Percentiles rank a stretch among this genome's conserved stretches.
These are phyloP conservation scores for Phaenicophaeus curvirostris DNA, from an alignment of 2,797 vertebrate genomes.

Conservation along the genomic window DNA sequence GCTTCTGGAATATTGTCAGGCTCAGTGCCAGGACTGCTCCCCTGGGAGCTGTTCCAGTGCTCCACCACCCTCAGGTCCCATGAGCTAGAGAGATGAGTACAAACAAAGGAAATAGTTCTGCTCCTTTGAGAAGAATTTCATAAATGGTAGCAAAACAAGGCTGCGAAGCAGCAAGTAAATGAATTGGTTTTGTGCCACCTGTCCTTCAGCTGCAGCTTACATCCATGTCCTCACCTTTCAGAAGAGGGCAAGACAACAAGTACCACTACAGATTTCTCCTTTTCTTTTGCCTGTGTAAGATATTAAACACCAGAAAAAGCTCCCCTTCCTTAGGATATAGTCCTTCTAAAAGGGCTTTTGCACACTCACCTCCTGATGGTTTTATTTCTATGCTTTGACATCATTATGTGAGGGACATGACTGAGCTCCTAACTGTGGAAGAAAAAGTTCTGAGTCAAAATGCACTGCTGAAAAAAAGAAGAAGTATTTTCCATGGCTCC, in stretches of 20 bases:
- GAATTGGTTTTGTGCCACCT: neutral
- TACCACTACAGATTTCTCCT: neutral
- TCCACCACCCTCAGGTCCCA: neutral
- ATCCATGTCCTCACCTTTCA: neutral
- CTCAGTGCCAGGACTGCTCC: too few species aligned
- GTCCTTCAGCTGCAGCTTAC: neutral
- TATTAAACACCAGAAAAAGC: neutral
- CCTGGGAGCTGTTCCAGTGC: too few species aligned
- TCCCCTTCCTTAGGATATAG: neutral
- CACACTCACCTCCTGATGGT: neutral
- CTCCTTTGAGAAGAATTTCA: neutral
- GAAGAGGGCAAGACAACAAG: neutral
- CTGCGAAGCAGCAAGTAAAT: neutral
- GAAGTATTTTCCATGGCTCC: neutral
- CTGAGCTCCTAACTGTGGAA: neutral
- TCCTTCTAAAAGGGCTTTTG: neutral
- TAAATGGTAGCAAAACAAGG: neutral
- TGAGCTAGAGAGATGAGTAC: neutral
- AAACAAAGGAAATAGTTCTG: neutral
- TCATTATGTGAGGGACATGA: neutral
- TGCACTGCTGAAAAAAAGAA: neutral
- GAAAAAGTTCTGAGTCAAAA: constrained; percentile 26
- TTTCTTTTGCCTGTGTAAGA: neutral
- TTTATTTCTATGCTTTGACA: neutral
- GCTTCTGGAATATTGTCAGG: too few species aligned